Conservation (phyloP, 30 jellyfish, hydroid and myxozoan genomes). For the Morbakka virulenta region DNA sequence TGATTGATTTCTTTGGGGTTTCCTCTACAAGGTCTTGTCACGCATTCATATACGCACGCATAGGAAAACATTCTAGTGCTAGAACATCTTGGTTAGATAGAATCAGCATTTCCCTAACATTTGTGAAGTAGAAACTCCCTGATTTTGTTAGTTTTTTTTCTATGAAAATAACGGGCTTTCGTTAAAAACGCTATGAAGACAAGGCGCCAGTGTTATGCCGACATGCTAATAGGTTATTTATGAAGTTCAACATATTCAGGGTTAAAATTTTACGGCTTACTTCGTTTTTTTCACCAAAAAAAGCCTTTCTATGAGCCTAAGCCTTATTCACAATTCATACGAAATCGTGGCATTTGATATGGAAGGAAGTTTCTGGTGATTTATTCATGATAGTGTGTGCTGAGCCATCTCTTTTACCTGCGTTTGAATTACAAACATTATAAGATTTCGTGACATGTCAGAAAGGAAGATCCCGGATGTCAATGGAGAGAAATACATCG, state of each 20-base stretch:
- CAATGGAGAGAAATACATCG: background rate
- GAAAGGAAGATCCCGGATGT: background rate
- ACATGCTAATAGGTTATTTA: background rate
- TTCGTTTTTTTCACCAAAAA: background rate
- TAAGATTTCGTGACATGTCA: background rate
- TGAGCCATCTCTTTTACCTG: background rate
- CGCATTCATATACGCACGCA: background rate
- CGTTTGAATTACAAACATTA: background rate
- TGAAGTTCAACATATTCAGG: background rate
- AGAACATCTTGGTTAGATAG: no score
- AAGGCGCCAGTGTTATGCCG: background rate
- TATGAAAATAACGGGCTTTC: no score
- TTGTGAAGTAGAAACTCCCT: no score
- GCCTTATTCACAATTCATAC: background rate
- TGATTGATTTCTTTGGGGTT: background rate
- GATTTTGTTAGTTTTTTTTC: no score
- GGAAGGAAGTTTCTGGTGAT: background rate
- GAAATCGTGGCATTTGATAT: background rate
- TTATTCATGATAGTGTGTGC: background rate
- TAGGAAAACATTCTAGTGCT: background rate
- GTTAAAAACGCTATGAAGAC: background rate
- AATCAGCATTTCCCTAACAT: no score
- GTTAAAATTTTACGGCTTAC: background rate
- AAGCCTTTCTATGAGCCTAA: background rate
- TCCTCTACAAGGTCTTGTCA: background rate